Base-by-base conservation (phyloP, 2,888 invertebrate genomes). In the Thymelicus acteon region DNA sequence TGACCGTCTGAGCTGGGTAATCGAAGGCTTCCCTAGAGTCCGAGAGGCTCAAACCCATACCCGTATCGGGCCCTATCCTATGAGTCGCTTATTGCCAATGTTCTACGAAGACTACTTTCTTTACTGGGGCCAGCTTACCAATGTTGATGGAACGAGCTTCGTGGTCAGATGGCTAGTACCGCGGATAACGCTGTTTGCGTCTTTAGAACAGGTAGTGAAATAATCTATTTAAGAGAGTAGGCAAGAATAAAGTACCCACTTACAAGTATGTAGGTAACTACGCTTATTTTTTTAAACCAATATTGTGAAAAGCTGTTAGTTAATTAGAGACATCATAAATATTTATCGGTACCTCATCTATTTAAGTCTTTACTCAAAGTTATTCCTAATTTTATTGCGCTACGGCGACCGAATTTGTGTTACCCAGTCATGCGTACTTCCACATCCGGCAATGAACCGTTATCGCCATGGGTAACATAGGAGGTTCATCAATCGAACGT, bases 21-120 rank as follows among this genome's bases (percentile, higher is more conserved):
- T 80, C 12, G 92, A 95, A 64, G 90, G 92, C 0, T 88, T 96
- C 54, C 78, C 88, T 0, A 84, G 90, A 13, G 89, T 96, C 15
- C 88, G 82, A 74, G 88, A 94, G 70, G 91, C 95, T 0, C 86
- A 94, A 47, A 93, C 92, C 0, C 85, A 90, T 0, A 91, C 91
- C 0, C 91, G 94, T 13, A 83, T 96, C 15, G 88, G 91, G 0
- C 94, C 94, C 0, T 85, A 89, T 19, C 93, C 95, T 0, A 83
- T 96, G 78, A 88, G 88, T 2, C 85, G 84, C 1, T 85, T 96
- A 0, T 71, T 96, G 7, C 93, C 91, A 3, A 90, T 94, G 81
- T 96, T 96, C 79, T 82, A 79, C 10, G 89, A 93, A 74, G 96
- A 96, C 81, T 96, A 95, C 80, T 95, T 96, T 75, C 75, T 95